Conservation (phyloP, 2,113 vertebrate genomes). For the Polypterus senegalus region DNA sequence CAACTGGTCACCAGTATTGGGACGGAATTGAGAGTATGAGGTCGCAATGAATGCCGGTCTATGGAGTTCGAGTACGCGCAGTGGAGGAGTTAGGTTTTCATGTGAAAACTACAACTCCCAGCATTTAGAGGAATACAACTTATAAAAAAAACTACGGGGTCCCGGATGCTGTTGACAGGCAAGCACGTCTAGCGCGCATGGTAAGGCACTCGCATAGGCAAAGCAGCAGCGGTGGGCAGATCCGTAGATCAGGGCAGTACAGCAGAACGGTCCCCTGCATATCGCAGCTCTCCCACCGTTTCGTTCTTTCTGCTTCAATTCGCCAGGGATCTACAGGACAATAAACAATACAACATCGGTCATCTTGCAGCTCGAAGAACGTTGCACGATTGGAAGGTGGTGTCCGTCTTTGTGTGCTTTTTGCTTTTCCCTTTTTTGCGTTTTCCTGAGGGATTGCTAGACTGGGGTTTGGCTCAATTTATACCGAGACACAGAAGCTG, state of each 20-base stretch:
- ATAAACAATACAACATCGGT: conserved; percentile 25
- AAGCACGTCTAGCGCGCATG: conserved; percentile 42
- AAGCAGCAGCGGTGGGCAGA: conserved; percentile 23
- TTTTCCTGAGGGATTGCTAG: conserved; percentile 7
- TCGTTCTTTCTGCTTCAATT: conserved; percentile 24
- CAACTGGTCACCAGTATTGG: no score
- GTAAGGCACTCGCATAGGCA: conserved; percentile 9
- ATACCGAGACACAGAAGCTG: conserved; percentile 31
- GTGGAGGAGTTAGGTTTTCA: no score
- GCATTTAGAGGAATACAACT: conserved; percentile 25
- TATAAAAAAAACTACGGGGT: conserved; percentile 42
- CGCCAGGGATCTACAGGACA: conserved; percentile 37
- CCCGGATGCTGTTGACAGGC: conserved; percentile 42
- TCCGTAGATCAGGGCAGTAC: conserved; percentile 29
- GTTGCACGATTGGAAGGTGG: conserved; percentile 4
- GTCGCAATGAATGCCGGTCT: no score
- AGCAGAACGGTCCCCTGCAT: conserved; percentile 45
- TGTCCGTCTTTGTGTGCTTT: conserved; percentile 11
- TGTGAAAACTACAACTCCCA: conserved; percentile 48
- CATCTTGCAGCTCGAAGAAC: conserved; percentile 22
- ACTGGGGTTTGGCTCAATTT: conserved; percentile 9
- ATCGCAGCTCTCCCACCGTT: conserved; percentile 21
- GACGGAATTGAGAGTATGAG: no score
- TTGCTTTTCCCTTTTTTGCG: conserved; percentile 17
- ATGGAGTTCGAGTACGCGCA: no score